These are phyloP conservation scores for Melanotaenia boesemani DNA, from an alignment of 2,797 vertebrate species.

Conservation along the genomic window DNA sequence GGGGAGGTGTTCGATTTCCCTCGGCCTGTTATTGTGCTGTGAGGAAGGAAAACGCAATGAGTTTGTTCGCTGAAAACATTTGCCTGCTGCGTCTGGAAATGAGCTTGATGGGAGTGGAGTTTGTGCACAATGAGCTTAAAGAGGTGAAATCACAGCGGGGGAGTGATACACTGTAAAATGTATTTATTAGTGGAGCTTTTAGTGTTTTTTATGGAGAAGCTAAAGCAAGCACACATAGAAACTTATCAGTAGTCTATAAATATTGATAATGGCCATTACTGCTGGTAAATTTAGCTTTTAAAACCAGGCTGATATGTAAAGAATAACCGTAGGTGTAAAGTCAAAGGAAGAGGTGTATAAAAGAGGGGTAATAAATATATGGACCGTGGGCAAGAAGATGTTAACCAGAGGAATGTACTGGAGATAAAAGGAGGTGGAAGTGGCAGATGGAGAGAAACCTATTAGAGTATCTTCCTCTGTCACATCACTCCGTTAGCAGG, in stretches of 20 bases:
- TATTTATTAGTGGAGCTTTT: neutral
- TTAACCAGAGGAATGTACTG: slow-evolving; percentile 6
- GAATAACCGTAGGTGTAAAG: neutral
- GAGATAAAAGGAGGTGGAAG: slow-evolving; percentile 28
- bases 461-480: slow-evolving; percentile 37
- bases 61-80: slow-evolving; percentile 1
- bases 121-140: slow-evolving; percentile 9
- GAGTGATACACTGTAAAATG: neutral
- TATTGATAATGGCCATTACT: neutral
- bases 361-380: neutral
- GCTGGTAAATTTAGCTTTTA: neutral
- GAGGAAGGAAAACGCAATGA: neutral
- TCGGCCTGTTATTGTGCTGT: neutral
- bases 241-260: neutral
- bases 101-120: slow-evolving; percentile 1
- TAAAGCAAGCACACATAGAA: neutral
- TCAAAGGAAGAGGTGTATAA: neutral
- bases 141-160: neutral
- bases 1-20: neutral
- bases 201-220: neutral
- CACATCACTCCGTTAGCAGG: slow-evolving; percentile 44
- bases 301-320: slow-evolving; percentile 1
- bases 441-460: slow-evolving; percentile 38
- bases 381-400: slow-evolving; percentile 8
- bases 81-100: slow-evolving; percentile 16